These are phyloP conservation scores for Ciconia maguari DNA, from an alignment of 2,113 vertebrate genomes.

Conservation along the genomic window DNA sequence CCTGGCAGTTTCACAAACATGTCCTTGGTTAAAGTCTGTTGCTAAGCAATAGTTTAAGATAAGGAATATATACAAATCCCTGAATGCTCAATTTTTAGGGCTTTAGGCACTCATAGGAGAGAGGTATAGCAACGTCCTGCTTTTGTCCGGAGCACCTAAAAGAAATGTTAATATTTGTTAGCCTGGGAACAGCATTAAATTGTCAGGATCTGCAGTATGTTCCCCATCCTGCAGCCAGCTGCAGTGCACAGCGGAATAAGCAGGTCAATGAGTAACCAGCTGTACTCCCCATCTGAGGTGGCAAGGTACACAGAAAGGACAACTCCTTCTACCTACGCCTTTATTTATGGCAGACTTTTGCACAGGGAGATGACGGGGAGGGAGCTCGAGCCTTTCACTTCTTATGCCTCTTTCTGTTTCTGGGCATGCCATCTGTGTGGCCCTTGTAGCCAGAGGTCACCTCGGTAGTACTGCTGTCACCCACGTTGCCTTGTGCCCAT, in stretches of 20 bases:
- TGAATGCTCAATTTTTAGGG: neutral
- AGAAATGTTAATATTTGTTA: neutral
- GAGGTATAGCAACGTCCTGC: neutral
- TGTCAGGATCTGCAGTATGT: neutral
- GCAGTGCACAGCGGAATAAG: neutral
- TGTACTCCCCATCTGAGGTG: neutral
- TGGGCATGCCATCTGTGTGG: rapidly evolving
- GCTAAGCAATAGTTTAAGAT: conserved; percentile 43
- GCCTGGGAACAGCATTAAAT: neutral
- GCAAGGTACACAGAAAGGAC: neutral
- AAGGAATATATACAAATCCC: neutral
- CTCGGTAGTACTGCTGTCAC: rapidly evolving
- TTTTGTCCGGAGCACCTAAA: neutral
- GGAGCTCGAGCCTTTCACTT: neutral
- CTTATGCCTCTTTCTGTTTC: neutral
- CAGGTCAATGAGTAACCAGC: neutral
- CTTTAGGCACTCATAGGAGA: neutral
- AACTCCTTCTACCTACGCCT: neutral
- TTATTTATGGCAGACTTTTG: neutral
- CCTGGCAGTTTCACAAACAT: conserved; percentile 13
- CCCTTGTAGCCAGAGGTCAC: neutral
- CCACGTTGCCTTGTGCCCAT: rapidly evolving
- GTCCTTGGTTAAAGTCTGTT: conserved; percentile 50
- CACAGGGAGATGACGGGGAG: neutral
- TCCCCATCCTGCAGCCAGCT: neutral